Evolutionary conservation across 2,113 vertebrate genomes (phyloP).

Genomic region (Turdus rufiventris): DNA sequence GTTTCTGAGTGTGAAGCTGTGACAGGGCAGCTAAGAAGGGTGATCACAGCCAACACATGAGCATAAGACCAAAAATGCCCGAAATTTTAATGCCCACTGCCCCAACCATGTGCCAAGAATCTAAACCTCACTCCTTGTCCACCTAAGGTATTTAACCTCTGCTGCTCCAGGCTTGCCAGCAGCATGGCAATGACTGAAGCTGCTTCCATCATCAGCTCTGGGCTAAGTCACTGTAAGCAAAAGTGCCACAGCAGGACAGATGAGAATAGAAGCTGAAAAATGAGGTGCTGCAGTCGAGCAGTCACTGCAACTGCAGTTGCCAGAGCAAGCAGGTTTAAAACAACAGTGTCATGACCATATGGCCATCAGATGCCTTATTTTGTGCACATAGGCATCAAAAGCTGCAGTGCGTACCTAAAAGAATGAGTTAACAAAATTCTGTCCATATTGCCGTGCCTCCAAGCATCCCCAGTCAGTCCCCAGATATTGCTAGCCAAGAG

Average conservation of each 20-base stretch:
- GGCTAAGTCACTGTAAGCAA: not conserved
- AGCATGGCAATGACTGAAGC: not conserved
- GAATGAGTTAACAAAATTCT: not conserved
- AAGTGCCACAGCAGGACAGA: not conserved
- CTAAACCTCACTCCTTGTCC: fast-evolving
- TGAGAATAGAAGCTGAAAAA: not conserved
- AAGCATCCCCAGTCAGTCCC: not conserved
- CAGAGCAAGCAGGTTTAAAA: not conserved
- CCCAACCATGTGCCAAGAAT: not conserved
- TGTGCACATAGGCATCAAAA: not conserved
- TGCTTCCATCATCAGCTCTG: not conserved
- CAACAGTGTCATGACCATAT: fast-evolving
- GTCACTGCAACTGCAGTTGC: not conserved
- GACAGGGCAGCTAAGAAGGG: not conserved
- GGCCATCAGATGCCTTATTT: not conserved
- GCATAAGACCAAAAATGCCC: not conserved
- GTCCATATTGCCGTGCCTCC: not conserved
- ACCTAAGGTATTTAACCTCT: not conserved
- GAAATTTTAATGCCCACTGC: not conserved
- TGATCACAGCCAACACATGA: not conserved
- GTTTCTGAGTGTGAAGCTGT: fast-evolving
- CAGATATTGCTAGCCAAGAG: not conserved
- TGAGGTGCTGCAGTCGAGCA: not conserved
- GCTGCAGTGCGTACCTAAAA: not conserved
- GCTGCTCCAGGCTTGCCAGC: not conserved